Conservation (phyloP, 92 coral and sea anemone species). For the Epizoanthus ramosus region DNA sequence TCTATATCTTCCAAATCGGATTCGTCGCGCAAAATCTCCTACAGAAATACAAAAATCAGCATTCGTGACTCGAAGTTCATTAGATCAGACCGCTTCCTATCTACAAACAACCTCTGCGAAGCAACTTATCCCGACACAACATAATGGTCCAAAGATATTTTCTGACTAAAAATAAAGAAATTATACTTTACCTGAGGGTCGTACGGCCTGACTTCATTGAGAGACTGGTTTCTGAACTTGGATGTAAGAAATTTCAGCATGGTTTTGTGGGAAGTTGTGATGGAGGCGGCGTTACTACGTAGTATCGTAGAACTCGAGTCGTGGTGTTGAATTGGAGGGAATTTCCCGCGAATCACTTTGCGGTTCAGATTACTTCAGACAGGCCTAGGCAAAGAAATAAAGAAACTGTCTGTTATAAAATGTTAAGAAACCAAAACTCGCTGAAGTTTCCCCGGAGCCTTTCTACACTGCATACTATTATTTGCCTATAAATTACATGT, state of each 20-base stretch:
- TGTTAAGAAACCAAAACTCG: background rate
- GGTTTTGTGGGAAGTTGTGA: slow-evolving; percentile 49
- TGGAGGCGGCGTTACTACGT: slow-evolving; percentile 38
- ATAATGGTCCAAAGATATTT: slow-evolving; percentile 4
- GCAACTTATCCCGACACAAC: slow-evolving; percentile 10
- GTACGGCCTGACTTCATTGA: slow-evolving; percentile 98
- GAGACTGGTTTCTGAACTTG: slow-evolving; percentile 95
- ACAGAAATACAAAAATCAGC: slow-evolving; percentile 8
- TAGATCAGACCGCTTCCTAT: slow-evolving; percentile 9
- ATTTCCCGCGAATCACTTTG: slow-evolving; percentile 85
- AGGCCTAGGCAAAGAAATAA: slow-evolving; percentile 27
- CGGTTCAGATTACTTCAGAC: slow-evolving; percentile 63
- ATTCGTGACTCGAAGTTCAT: slow-evolving; percentile 18
- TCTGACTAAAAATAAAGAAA: background rate
- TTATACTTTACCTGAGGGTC: slow-evolving; percentile 80
- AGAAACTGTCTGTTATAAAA: background rate
- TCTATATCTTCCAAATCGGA: slow-evolving; percentile 60
- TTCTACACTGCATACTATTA: background rate
- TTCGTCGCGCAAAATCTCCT: slow-evolving; percentile 71
- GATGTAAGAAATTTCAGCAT: slow-evolving; percentile 95
- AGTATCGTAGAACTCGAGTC: slow-evolving; percentile 52
- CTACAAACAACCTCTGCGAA: slow-evolving; percentile 14
- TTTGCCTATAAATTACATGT: background rate
- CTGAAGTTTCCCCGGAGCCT: background rate
- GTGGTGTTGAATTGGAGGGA: slow-evolving; percentile 52